Evolutionary conservation across 2,888 invertebrate species (phyloP), one percentile per base, ranked within the genome.

Genomic region (Pediacus dermestoides): DNA sequence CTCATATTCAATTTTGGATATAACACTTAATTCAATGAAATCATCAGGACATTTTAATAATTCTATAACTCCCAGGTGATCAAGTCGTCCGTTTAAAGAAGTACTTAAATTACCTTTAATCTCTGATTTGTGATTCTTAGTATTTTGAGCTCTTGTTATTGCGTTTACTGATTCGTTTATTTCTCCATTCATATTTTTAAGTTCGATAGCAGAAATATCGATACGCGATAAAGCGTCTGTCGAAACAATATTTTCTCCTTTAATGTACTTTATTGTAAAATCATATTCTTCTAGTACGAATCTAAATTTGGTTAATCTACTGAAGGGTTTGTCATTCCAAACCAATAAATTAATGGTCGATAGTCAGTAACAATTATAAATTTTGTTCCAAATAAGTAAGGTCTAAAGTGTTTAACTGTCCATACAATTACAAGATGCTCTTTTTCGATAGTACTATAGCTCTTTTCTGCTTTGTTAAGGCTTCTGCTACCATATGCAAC

Each of bases 231-330:
- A 22, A n/a, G 37, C 37, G 22, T 37, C 30, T 16, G 30, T 30
- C 3, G 35, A n/a, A 14, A 30, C 35, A 35, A 28, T 28, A 11
- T 10, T 12, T 27, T 28, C n/a, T 6, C 22, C n/a, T 28, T 27
- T 35, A n/a, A 34, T 25, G 14, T 34, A 34, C 11, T 14, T 25
- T 14, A 34, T 14, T 2, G 7, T 13, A 9, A 28, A 35, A 12
- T 28, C 28, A 18, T 35, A 35, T 16, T 35, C 27, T 10, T 28
- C 16, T 13, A 59, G 26, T n/a, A 47, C 44, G 14, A 56, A 39
- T 26, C 56, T 34, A 37, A 55, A 57, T 39, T 50, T 50, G 4
- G 48, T 53, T 11, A 58, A 30, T 41, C 55, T 13, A 35, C 27
- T 30, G 2, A 18, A 35, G 10, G 27, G 35, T n/a, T n/a, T n/a